phyloP scores from a whole-genome alignment of 53 echinoderm and acorn worm genomes.

The Echinometra lucunter region DNA sequence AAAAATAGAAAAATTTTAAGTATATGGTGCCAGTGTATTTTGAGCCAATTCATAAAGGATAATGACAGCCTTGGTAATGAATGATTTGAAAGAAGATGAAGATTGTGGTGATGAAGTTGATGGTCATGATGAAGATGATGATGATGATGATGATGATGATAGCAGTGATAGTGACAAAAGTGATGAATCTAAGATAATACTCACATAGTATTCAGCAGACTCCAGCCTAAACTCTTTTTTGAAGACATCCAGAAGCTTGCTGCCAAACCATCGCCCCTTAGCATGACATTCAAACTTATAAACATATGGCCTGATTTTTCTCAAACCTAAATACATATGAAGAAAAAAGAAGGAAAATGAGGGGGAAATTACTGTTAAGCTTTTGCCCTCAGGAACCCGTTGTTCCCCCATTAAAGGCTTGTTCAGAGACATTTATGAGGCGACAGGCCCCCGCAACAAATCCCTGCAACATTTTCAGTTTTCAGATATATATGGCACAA shows the following conservation, averaged over 20 bases:
- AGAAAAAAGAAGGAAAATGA: neutral
- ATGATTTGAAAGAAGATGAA: neutral
- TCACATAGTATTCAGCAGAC: constrained; percentile 93
- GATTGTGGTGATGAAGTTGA: neutral
- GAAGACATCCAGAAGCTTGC: constrained; percentile 89
- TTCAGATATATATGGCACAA: too few species aligned
- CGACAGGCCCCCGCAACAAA: too few species aligned
- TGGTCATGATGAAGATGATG: neutral
- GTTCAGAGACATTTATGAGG: too few species aligned
- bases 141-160: neutral
- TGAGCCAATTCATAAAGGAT: neutral
- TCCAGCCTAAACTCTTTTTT: constrained; percentile 89
- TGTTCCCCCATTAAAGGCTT: too few species aligned
- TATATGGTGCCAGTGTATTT: neutral
- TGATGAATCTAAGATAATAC: constrained; percentile 29
- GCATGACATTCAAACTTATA: constrained; percentile 87
- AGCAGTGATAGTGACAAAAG: neutral
- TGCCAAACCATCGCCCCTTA: constrained; percentile 93
- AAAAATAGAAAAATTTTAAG: neutral
- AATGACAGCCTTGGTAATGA: neutral
- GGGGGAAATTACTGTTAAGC: too few species aligned
- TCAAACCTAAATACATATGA: constrained; percentile 75
- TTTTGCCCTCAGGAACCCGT: too few species aligned
- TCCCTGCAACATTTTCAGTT: too few species aligned
- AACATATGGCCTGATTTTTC: constrained; percentile 87